phyloP scores from a whole-genome alignment of 1,140 invertebrate genomes.

The Hesperophylax magnus region DNA sequence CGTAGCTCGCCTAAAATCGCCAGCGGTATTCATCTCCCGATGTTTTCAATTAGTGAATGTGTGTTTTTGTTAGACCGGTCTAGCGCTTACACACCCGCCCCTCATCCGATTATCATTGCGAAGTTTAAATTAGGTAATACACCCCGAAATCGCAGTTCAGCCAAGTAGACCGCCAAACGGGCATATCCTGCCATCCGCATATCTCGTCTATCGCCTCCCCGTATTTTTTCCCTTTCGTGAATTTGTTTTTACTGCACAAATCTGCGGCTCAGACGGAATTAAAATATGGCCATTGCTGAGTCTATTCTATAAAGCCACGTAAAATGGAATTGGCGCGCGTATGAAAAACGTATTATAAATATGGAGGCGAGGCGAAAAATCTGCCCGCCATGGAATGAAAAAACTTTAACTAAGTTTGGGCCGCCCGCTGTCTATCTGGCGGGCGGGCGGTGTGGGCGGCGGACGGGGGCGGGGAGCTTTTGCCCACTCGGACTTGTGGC shows the following conservation, averaged over 20 bases:
- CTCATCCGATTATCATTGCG: constrained; percentile 37
- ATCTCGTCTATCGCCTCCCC: constrained; percentile 23
- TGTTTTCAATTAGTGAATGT: constrained; percentile 41
- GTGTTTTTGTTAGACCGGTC: constrained; percentile 12
- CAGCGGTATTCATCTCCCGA: background rate
- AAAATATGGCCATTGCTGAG: constrained; percentile 41
- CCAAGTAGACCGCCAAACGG: constrained; percentile 35
- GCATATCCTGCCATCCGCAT: constrained; percentile 12
- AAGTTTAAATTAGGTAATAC: constrained; percentile 46
- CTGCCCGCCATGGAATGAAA: constrained; percentile 35
- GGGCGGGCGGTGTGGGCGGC: background rate
- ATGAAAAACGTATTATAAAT: constrained; percentile 53
- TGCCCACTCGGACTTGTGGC: constrained; percentile 4
- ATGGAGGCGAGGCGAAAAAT: constrained; percentile 46
- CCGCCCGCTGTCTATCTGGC: constrained; percentile 32
- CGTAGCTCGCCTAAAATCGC: no score
- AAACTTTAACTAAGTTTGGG: constrained; percentile 41
- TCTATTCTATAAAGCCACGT: constrained; percentile 48
- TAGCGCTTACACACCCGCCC: background rate
- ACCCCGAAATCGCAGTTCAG: constrained; percentile 29
- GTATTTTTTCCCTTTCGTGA: constrained; percentile 21
- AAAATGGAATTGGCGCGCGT: constrained; percentile 50
- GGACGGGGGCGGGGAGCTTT: background rate
- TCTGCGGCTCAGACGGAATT: constrained; percentile 51
- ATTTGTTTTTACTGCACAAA: constrained; percentile 49